Evolutionary conservation across 2,797 vertebrate genomes (phyloP), one percentile per base, ranked within the genome.

Genomic region (Sebastes jordani): DNA sequence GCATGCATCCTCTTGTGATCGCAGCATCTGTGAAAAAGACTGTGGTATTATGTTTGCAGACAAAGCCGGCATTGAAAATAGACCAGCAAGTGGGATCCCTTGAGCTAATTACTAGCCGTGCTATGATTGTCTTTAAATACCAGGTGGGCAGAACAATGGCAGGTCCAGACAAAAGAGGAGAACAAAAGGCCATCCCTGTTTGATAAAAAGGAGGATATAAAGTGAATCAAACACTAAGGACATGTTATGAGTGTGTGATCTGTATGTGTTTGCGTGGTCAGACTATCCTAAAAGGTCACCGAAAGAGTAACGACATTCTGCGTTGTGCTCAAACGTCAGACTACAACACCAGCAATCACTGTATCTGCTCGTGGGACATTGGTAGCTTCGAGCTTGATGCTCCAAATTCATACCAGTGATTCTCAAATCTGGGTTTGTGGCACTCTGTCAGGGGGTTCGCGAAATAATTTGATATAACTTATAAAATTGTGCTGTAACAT

Each of bases 101-200:
- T 52, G 20, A 85, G 76, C 86, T 93, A 92, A 95, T 94, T 93
- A 90, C 84, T 73, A 77, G 58, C 76, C 59, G 27, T 18, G 6
- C 73, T 78, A 58, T 78, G 82, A 86, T 83, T 86, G 89, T 85
- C 81, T 90, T 90, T 88, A 86, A 91, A 90, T 86, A 87, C 74
- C 89, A 92, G 87, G 85, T 88, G 82, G 80, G 77, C 23, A 74
- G 85, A 88, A 92, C 81, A 90, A 93, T 88, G 78, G 76, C 81
- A 59, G 16, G 62, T 71, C 69, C 75, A 76, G 77, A 91, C 81
- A 84, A 86, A 89, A 66, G 76, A 81, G 18, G 10, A 71, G 71
- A 88, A 93, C 84, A 92, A 85, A 90, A 87, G 83, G 78, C 55
- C 69, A 52, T 3, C 60, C 64, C 63, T 77, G 82, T 88, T 87